Percentiles rank a stretch among this genome's conserved stretches.
These are phyloP conservation scores for Pseudochromis fuscus DNA, from an alignment of 2,797 vertebrate species.

Conservation along the genomic window DNA sequence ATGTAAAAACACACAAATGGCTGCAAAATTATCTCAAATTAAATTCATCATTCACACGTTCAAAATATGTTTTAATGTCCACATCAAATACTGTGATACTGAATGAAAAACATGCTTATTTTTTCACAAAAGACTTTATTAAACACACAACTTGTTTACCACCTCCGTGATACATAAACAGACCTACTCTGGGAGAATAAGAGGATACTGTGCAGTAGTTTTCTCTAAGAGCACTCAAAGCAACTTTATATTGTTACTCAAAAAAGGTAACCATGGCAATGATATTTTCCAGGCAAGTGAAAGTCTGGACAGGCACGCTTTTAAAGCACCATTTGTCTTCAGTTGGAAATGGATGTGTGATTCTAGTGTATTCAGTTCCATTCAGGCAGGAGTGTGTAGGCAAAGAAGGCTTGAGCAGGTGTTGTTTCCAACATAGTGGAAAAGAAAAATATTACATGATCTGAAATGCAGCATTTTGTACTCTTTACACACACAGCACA, in stretches of 20 bases:
- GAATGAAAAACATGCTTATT: slow-evolving; percentile 2
- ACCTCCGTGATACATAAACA: slow-evolving; percentile 38
- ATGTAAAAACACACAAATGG: not conserved
- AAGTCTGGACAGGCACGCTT: slow-evolving; percentile 74
- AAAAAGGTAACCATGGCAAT: slow-evolving; percentile 76
- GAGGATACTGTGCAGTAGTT: slow-evolving; percentile 48
- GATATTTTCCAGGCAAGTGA: slow-evolving; percentile 72
- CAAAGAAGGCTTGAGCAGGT: slow-evolving; percentile 41
- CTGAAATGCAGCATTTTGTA: slow-evolving; percentile 41
- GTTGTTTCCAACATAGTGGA: slow-evolving; percentile 16
- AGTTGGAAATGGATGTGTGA: slow-evolving; percentile 49
- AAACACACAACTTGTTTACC: slow-evolving; percentile 42
- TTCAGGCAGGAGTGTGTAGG: slow-evolving; percentile 40
- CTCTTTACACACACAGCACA: slow-evolving; percentile 48
- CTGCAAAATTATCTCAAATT: not conserved
- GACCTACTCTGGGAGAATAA: slow-evolving; percentile 38
- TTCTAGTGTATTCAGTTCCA: slow-evolving; percentile 46
- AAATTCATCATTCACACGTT: not conserved
- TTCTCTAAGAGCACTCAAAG: slow-evolving; percentile 67
- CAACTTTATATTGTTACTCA: slow-evolving; percentile 58
- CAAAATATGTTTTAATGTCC: not conserved
- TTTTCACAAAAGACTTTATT: slow-evolving; percentile 68
- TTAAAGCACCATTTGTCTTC: slow-evolving; percentile 76
- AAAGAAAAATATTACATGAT: slow-evolving; percentile 37
- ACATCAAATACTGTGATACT: not conserved